Base-by-base conservation (phyloP, 2,113 vertebrate genomes). In the Colaptes auratus region DNA sequence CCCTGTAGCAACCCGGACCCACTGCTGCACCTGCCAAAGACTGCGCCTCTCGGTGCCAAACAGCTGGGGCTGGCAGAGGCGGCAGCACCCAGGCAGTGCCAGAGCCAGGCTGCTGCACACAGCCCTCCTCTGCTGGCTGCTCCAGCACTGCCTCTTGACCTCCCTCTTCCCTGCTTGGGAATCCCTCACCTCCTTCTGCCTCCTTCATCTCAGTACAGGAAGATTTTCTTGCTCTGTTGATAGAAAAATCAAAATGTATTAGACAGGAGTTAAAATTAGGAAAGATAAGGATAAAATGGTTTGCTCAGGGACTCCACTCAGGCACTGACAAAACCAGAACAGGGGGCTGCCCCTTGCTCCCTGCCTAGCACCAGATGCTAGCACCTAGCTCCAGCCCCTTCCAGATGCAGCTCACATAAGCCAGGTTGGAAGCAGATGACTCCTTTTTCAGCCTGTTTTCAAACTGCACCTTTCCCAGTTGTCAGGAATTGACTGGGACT, bases 11-110 rank as follows among this genome's bases (percentile, higher is more conserved):
- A 2, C 77, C 58, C 9, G 5, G 83, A 12, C 35, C 31, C 13
- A n/a, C 11, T 8, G 28, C 91, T 95, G 89, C 87, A 87, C 74
- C 91, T 95, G 93, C 91, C 31, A 74, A 58, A 5, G 36, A 25
- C 86, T 19, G 81, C 0, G 3, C 20, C 39, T 6, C n/a, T 44
- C 4, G 6, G 24, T 89, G 92, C 88, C 95, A 88, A 91, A 18
- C 80, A 94, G 64, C 93, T 94, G 95, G 82, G 82, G 92, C 85
- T 92, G 95, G 67, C 89, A 90, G 79, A 70, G 86, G n/a, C 16
- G 15, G 85, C 85, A 19, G 77, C 0, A 10, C 13, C 59, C 0
- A 13, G 53, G 36, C 82, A 50, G 55, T n/a, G 89, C 86, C 91
- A 53, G 63, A 35, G 67, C 64, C 6, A 2, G 52, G 53, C 66